Conservation (phyloP, 2,888 invertebrate genomes). For the Watsonalla cultraria region DNA sequence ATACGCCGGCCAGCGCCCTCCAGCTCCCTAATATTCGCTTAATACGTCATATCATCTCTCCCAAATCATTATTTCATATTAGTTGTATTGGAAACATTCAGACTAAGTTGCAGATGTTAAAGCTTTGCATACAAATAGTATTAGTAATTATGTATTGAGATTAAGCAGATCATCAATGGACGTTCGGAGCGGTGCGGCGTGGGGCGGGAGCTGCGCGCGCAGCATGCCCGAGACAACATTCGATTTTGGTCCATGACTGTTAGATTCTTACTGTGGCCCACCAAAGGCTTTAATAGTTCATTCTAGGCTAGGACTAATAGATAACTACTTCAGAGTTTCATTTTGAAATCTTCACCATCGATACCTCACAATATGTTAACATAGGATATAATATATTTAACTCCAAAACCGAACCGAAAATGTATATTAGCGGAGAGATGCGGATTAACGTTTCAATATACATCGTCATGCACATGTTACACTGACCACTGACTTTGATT, state of each 20-base stretch:
- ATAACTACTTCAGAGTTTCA: slow-evolving; percentile 42
- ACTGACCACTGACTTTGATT: too few species aligned
- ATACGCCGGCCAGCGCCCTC: slow-evolving; percentile 62
- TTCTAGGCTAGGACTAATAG: slow-evolving; percentile 57
- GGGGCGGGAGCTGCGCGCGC: slow-evolving; percentile 70
- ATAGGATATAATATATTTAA: too few species aligned
- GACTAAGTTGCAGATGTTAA: slow-evolving; percentile 13
- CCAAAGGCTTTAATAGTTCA: slow-evolving; percentile 74
- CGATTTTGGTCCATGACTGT: slow-evolving; percentile 80
- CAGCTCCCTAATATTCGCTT: slow-evolving; percentile 28
- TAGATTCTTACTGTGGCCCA: slow-evolving; percentile 73
- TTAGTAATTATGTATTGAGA: slow-evolving; percentile 58
- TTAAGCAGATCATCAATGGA: slow-evolving; percentile 76
- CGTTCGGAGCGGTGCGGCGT: slow-evolving; percentile 61
- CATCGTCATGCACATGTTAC: too few species aligned
- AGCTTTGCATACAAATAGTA: slow-evolving; percentile 41
- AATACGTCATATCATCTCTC: slow-evolving; percentile 14
- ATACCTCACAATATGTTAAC: not conserved
- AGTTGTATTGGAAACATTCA: slow-evolving; percentile 8
- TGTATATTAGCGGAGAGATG: too few species aligned
- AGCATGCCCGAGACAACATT: slow-evolving; percentile 69
- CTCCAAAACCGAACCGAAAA: too few species aligned
- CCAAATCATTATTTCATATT: slow-evolving; percentile 1
- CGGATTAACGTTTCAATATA: too few species aligned
- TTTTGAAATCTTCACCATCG: slow-evolving; percentile 8